These are phyloP conservation scores for Nansenia antarctica DNA, from an alignment of 2,113 vertebrate genomes.

Conservation along the genomic window DNA sequence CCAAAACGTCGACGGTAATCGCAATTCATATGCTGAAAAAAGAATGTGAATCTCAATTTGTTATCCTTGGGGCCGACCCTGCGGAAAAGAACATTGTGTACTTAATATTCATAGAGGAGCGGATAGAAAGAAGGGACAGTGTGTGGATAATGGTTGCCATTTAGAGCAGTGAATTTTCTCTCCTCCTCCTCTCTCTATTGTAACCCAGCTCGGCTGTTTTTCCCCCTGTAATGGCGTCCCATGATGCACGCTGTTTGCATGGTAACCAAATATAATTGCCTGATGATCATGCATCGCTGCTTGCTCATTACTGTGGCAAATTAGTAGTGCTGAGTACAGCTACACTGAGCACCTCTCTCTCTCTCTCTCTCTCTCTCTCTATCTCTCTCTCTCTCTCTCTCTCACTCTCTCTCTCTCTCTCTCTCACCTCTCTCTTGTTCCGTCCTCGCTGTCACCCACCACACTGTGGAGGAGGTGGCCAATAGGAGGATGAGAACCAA, in stretches of 20 bases:
- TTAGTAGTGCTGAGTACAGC: conserved; percentile 63
- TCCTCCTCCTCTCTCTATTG: conserved; percentile 21
- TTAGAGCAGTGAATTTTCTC: conserved; percentile 31
- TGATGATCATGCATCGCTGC: conserved; percentile 72
- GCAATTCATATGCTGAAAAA: conserved; percentile 10
- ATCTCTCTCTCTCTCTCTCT: conserved; percentile 46
- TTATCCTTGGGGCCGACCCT: conserved; percentile 6
- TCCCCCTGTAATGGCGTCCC: conserved; percentile 67
- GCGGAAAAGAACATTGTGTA: conserved; percentile 8
- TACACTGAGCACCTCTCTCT: conserved; percentile 8
- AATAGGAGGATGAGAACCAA: no score
- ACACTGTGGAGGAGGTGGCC: no score
- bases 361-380: not conserved
- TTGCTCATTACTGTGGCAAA: conserved; percentile 72
- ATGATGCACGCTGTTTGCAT: conserved; percentile 70
- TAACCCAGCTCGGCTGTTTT: conserved; percentile 50
- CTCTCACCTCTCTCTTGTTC: not conserved
- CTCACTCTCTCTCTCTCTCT: not conserved
- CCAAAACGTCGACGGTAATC: conserved; percentile 32
- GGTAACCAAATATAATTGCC: conserved; percentile 77
- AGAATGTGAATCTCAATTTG: conserved; percentile 17
- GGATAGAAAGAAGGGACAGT: conserved; percentile 10
- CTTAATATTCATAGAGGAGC: conserved; percentile 29
- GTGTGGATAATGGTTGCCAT: conserved; percentile 41
- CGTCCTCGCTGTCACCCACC: no score